Evolutionary conservation across 2,888 invertebrate genomes (phyloP).

Genomic region (Microdon myrmicae): DNA sequence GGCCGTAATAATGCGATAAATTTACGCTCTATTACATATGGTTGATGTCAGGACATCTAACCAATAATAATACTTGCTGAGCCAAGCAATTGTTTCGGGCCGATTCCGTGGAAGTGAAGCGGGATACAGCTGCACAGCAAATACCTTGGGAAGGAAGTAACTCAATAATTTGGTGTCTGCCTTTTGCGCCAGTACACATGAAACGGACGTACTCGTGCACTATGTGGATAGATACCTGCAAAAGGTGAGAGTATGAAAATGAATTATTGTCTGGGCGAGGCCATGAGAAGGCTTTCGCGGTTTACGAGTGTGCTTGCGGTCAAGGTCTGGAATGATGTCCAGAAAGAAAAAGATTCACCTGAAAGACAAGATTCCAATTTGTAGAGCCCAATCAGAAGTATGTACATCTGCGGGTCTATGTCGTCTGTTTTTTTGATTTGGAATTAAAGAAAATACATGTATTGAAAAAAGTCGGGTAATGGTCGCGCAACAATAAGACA

Average conservation of each 20-base stretch:
- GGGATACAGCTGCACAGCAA: neutral
- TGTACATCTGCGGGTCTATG: too few relatives aligned
- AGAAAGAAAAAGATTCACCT: neutral
- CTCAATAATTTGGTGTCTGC: neutral
- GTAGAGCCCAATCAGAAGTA: too few relatives aligned
- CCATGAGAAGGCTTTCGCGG: constrained; percentile 24
- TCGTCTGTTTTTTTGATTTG: too few relatives aligned
- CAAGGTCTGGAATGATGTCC: constrained; percentile 27
- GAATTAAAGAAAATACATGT: too few relatives aligned
- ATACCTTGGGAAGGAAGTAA: constrained; percentile 3
- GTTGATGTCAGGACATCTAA: constrained; percentile 44
- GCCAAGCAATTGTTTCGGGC: constrained; percentile 13
- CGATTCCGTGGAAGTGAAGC: constrained; percentile 3
- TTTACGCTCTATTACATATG: constrained; percentile 48
- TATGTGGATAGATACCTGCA: constrained; percentile 24
- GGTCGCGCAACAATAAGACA: too few relatives aligned
- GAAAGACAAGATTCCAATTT: too few relatives aligned
- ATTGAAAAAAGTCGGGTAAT: too few relatives aligned
- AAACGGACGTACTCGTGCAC: constrained; percentile 17
- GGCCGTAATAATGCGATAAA: constrained; percentile 47
- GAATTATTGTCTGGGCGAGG: constrained; percentile 46
- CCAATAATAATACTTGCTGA: constrained; percentile 22
- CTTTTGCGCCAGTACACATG: constrained; percentile 4
- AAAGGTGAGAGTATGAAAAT: constrained; percentile 50
- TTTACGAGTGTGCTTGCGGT: constrained; percentile 19